These are phyloP conservation scores for Salvelinus namaycush DNA, from an alignment of 2,113 vertebrate species.

Conservation along the genomic window DNA sequence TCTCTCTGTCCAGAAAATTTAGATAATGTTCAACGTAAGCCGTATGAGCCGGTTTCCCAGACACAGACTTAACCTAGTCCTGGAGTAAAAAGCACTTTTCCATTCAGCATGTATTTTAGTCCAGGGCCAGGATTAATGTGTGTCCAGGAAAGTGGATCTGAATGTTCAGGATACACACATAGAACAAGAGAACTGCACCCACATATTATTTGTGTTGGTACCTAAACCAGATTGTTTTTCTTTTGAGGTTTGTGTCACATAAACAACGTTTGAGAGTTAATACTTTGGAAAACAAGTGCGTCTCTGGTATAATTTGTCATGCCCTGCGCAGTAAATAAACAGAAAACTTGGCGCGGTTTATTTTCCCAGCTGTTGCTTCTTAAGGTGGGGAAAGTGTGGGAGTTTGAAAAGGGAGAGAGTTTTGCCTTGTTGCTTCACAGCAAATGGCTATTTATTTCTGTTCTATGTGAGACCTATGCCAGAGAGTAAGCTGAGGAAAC, in stretches of 20 bases:
- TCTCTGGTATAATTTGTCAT: slow-evolving; percentile 12
- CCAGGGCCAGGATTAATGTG: no score
- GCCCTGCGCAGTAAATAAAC: slow-evolving; percentile 20
- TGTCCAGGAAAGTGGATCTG: no score
- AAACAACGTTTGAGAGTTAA: neutral
- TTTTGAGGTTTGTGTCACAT: slow-evolving; percentile 4
- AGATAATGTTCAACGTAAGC: no score
- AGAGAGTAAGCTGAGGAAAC: neutral
- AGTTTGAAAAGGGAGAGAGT: neutral
- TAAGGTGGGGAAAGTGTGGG: neutral
- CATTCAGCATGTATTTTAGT: no score
- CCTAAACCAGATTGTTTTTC: neutral
- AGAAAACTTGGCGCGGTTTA: slow-evolving; percentile 12
- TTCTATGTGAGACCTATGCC: neutral
- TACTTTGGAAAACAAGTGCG: slow-evolving; percentile 2
- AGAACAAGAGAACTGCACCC: no score
- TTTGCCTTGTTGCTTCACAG: neutral
- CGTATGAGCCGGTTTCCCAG: no score
- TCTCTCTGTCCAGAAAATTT: no score
- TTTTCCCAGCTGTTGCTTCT: slow-evolving; percentile 19
- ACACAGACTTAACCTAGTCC: no score
- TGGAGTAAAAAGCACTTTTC: no score
- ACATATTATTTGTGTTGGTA: neutral
- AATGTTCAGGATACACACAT: no score
- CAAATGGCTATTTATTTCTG: neutral